Evolutionary conservation across 2,888 invertebrate species (phyloP), one percentile per base, ranked within the genome.

Genomic region (Drosophila paramelanica): DNA sequence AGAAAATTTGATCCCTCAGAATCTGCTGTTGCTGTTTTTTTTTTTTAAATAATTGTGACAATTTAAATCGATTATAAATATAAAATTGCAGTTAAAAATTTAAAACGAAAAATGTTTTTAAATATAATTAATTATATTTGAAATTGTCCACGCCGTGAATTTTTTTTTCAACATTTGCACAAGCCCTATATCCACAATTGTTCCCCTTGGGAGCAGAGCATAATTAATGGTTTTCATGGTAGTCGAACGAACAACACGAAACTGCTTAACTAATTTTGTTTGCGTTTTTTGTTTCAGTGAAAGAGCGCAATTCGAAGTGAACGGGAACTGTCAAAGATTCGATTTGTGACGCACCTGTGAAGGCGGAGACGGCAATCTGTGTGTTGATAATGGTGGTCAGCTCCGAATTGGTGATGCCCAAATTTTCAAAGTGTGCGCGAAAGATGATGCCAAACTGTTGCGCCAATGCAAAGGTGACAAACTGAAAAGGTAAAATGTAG

Each of bases 401-500:
- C 92, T 96, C 93, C 17, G 95, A 94, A 73, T 94, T 94, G 84
- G 93, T 93, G 83, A 96, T 94, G 72, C 94, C 94, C 58, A 96
- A 91, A 1, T 92, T 90, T 1, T 90, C 66, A 89, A 96, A 94
- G 84, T 94, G 94, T 82, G 94, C 94, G 5, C 95, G 94, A 89
- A 95, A 96, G 38, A 96, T 92, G 31, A 96, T 93, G 2, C 96
- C 96, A 85, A 96, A 96, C 84, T 95, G 95, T 91, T 96, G 96
- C 38, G 95, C 93, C 86, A 95, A 92, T 1, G 95, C 95, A 73
- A 96, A 93, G 14, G 94, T 93, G 73, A 94, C 94, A 50, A 96
- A 91, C 96, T 96, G 93, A 2, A 59, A 27, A 8, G 2, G 5
- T 3, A 14, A n/a, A 27, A 31, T 42, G 5, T 11, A 14, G 27